phyloP scores from a whole-genome alignment of 2,888 invertebrate species.

The Mimumesa dahlbomi region DNA sequence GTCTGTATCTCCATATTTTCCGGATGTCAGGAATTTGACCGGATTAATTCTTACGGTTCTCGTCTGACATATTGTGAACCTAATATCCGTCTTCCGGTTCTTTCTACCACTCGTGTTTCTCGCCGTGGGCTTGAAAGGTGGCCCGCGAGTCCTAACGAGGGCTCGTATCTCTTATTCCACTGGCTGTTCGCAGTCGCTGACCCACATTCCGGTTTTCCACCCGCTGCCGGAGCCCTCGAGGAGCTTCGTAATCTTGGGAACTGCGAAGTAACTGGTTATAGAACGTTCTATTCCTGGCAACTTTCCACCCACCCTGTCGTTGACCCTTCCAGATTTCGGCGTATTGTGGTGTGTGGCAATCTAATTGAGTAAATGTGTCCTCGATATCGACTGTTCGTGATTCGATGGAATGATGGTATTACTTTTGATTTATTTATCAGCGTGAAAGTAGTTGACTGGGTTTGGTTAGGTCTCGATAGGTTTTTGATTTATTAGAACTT shows the following conservation, averaged over 20 bases:
- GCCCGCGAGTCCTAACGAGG: constrained; percentile 48
- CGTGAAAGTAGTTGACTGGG: too few relatives aligned
- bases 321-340: constrained; percentile 51
- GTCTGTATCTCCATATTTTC: too few relatives aligned
- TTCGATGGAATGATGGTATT: too few relatives aligned
- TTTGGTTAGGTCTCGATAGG: too few relatives aligned
- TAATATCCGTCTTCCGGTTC: constrained; percentile 48
- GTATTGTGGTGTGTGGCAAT: constrained; percentile 30
- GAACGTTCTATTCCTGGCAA: constrained; percentile 56
- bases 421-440: too few relatives aligned
- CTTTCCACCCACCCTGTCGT: constrained; percentile 60
- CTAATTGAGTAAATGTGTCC: too few relatives aligned
- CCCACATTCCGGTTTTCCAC: constrained; percentile 61
- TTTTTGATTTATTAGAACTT: too few relatives aligned
- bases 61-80: constrained; percentile 29
- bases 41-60: constrained; percentile 29
- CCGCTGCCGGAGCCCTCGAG: constrained; percentile 45
- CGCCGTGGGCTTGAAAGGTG: constrained; percentile 34
- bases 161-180: constrained; percentile 40
- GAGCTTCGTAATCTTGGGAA: constrained; percentile 60
- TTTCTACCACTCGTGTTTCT: constrained; percentile 41
- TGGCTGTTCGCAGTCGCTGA: constrained; percentile 50
- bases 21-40: constrained; percentile 17
- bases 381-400: too few relatives aligned
- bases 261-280: constrained; percentile 50